Evolutionary conservation across 1,140 invertebrate species (phyloP), one percentile per base, ranked within the genome.

Genomic region (Dysdera silvatica): DNA sequence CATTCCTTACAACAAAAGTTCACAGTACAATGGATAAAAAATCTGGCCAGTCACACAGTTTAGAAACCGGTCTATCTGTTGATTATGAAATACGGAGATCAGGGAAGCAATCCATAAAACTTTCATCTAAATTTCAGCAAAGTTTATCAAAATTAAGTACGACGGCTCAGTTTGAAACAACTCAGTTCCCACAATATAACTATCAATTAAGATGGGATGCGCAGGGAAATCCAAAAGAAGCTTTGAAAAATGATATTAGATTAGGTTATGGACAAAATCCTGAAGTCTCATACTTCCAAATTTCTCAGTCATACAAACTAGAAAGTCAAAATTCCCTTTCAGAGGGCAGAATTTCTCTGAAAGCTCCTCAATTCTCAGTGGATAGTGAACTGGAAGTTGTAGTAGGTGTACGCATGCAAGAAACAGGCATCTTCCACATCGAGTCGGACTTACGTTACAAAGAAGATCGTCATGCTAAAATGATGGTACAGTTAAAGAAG

Each of bases 191-290:
- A 23, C 0, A 31, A 14, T 6, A n/a, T 14, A 58, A 45, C 20
- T 58, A 32, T 43, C 1, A 33, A 18, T 43, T 59, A 2, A 43
- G 33, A 16, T 65, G 62, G 55, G 53, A 59, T 20, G 23, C 37
- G 29, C 55, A 58, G 40, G 26, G 37, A 35, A 56, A 65, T 29
- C 37, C 23, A 12, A 29, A 16, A 35, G 26, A 58, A 18, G 20
- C n/a, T 20, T 18, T 65, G 40, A 58, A 53, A 47, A 65, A 58
- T 28, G 48, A 58, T 31, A 12, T 65, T 14, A 37, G 23, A 29
- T 7, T 65, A 14, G 59, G 53, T 29, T 57, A 58, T 20, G 74
- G 82, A 18, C 5, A 24, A 29, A 23, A 55, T 12, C 61, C 40
- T 23, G 53, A 56, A 16, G 12, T 5, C 3, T 20, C 28, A 6